Base-by-base conservation (phyloP, 2,888 invertebrate genomes). In the Steinernema carpocapsae region DNA sequence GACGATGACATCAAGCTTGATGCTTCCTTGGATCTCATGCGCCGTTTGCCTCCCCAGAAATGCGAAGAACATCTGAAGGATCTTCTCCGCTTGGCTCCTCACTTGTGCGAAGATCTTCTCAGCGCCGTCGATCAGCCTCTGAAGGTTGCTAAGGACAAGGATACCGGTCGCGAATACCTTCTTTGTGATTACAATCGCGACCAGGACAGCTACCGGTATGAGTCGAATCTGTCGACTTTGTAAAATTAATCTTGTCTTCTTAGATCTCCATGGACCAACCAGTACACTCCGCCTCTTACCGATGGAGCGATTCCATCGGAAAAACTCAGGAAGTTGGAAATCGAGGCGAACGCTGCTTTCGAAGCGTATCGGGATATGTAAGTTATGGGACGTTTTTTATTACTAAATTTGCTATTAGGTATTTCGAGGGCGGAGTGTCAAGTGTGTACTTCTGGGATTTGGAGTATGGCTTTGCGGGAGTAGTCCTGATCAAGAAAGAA, bases 371-470 rank as follows among this genome's bases (percentile, higher is more conserved):
- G 97, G 87, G 97, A 86, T 73, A 79, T 87, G 84, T 85, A n/a
- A 51, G 80, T 78, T 71, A 46, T n/a, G n/a, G n/a, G n/a, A 51
- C n/a, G 26, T 29, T 14, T n/a, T 14, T 56, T 1, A 59, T n/a
- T 48, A 26, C 32, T n/a, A n/a, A n/a, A n/a, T n/a, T n/a, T n/a
- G n/a, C 48, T 71, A 70, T 70, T 22, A 89, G 89, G 93, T 99
- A 99, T 89, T 99, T 95, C 89, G 99, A 99, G 89, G 99, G 99
- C 73, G 99, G 99, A 0, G 96, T 99, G 0, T 97, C 97, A 22
- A 97, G 97, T 6, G 99, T 97, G 2, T 99, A 99, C 89, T 91
- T 99, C 79, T 99, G 99, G 99, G 99, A 99, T 87, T 91, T 99
- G 88, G 97, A 99, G 88, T 88, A 89, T 80, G 97, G 97, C 3